These are phyloP conservation scores for Pollimyrus isidori DNA, from an alignment of 2,113 vertebrate species.

Conservation along the genomic window DNA sequence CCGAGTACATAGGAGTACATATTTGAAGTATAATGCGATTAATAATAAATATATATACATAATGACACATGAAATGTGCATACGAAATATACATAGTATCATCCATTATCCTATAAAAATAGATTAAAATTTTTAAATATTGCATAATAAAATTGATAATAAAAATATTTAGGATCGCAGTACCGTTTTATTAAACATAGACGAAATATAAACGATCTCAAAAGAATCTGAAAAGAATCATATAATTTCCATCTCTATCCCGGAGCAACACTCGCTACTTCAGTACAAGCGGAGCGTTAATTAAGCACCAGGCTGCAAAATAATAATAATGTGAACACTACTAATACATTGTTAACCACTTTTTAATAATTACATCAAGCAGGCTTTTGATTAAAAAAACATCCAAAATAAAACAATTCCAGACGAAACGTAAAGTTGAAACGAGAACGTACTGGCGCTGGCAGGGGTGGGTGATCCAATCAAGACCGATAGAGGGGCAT, in stretches of 20 bases:
- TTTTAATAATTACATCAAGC: background rate
- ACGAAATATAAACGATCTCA: background rate
- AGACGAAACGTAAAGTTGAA: background rate
- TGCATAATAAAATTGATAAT: no score
- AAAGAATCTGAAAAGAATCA: background rate
- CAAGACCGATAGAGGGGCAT: no score
- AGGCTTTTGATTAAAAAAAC: background rate
- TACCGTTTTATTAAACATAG: background rate
- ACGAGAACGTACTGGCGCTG: no score
- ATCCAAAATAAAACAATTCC: background rate
- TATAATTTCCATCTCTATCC: background rate
- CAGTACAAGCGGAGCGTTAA: background rate
- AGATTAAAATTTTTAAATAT: no score
- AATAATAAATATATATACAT: background rate
- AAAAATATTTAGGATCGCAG: no score
- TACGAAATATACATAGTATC: background rate
- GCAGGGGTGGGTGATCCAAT: no score
- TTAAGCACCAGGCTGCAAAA: background rate
- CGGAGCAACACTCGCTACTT: background rate
- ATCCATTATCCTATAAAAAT: no score
- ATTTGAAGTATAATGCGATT: background rate
- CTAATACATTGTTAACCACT: background rate
- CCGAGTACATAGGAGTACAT: background rate
- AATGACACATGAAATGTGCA: background rate
- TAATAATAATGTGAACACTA: background rate